phyloP scores from a whole-genome alignment of 2,888 invertebrate species.

The Brenthis ino region DNA sequence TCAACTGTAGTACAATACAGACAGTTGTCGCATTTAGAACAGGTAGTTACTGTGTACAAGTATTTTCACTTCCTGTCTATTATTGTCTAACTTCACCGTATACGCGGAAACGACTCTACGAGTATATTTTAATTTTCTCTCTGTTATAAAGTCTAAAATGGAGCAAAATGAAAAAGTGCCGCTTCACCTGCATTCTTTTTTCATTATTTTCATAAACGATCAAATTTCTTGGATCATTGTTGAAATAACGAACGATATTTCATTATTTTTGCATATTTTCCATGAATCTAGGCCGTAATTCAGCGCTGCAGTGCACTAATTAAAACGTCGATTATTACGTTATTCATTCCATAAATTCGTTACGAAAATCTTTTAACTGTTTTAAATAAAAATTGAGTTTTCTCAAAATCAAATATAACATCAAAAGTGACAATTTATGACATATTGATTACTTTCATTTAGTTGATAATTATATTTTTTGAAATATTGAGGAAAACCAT shows the following conservation, averaged over 20 bases:
- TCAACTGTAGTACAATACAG: too few species aligned
- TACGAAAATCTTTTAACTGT: too few species aligned
- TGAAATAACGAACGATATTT: slow-evolving; percentile 13
- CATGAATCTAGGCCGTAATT: not conserved
- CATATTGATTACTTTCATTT: too few species aligned
- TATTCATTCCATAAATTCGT: too few species aligned
- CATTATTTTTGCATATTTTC: slow-evolving; percentile 6
- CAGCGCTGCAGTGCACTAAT: not conserved
- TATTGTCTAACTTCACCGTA: not conserved
- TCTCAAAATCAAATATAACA: too few species aligned
- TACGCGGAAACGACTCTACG: not conserved
- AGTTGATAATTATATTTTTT: too few species aligned
- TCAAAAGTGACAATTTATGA: too few species aligned
- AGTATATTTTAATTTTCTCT: slow-evolving; percentile 11
- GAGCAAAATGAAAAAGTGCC: not conserved
- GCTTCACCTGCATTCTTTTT: slow-evolving; percentile 9
- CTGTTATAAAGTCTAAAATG: slow-evolving; percentile 17
- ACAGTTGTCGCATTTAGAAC: too few species aligned
- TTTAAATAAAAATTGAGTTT: too few species aligned
- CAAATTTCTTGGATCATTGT: slow-evolving; percentile 13
- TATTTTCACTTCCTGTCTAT: not conserved
- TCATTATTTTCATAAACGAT: slow-evolving; percentile 14
- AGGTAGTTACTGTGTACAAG: too few species aligned
- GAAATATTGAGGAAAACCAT: too few species aligned
- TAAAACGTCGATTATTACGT: not conserved